A percentile compares a stretch with the other conserved stretches of the same genome.
Evolutionary conservation across 2,888 invertebrate genomes (phyloP).

Genomic region (Caenorhabditis sp.): DNA sequence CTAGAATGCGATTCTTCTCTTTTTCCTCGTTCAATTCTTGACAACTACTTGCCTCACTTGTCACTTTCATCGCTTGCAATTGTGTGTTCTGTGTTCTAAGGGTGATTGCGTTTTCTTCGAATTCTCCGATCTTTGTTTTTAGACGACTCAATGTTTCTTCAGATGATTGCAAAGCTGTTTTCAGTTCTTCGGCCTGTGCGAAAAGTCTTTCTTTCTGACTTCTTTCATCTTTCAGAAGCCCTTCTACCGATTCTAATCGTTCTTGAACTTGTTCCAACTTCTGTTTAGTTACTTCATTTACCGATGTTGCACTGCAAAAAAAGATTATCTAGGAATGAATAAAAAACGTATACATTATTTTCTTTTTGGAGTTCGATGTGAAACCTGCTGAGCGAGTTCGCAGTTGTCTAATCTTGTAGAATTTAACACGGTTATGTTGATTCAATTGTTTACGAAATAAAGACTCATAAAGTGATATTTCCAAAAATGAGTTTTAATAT

Average conservation of each 20-base stretch:
- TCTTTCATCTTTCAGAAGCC: constrained; percentile 22
- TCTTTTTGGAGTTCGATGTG: too few species aligned
- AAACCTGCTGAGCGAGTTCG: too few species aligned
- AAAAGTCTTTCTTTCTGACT: constrained; percentile 17
- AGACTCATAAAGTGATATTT: too few species aligned
- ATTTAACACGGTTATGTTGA: too few species aligned
- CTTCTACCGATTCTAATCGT: constrained; percentile 18
- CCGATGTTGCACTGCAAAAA: constrained; percentile 18
- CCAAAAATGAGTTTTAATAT: too few species aligned
- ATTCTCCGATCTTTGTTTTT: constrained; percentile 19
- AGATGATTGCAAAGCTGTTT: constrained; percentile 17
- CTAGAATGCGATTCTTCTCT: constrained; percentile 33
- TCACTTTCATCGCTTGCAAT: constrained; percentile 13
- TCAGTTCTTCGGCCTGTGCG: constrained; percentile 23
- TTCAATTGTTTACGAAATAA: too few species aligned
- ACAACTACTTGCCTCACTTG: constrained; percentile 22
- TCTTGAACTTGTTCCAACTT: constrained; percentile 32
- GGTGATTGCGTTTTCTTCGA: constrained; percentile 23
- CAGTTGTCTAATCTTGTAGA: too few species aligned
- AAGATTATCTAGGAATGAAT: too few species aligned
- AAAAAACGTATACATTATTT: too few species aligned
- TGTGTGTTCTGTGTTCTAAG: constrained; percentile 16
- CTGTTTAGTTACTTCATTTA: constrained; percentile 16
- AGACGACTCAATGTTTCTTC: constrained; percentile 22
- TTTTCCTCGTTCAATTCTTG: constrained; percentile 17